Conservation (phyloP, 1,140 invertebrate species). For the Mizuhopecten yessoensis region DNA sequence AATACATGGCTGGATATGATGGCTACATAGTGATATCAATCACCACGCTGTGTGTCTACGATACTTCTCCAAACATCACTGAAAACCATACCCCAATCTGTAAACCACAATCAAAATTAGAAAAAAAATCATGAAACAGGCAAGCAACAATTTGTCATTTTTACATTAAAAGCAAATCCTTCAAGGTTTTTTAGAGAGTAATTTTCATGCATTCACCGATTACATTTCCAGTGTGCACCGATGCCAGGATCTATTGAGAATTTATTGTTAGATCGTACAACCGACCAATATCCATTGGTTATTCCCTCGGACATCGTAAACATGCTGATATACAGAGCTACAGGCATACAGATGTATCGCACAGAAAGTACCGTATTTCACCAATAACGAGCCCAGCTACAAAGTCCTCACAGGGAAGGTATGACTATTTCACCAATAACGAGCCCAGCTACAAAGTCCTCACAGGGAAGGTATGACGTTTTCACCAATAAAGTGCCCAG, state of each 20-base stretch:
- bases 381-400: neutral
- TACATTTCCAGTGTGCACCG: conserved; percentile 9
- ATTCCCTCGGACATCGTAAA: conserved; percentile 22
- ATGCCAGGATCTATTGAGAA: conserved; percentile 4
- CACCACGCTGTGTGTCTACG: neutral
- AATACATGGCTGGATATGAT: no score
- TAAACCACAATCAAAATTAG: neutral
- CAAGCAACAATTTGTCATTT: neutral
- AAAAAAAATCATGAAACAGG: neutral
- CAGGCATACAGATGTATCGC: neutral
- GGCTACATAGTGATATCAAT: neutral
- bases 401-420: neutral
- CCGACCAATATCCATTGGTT: neutral
- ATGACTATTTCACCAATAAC: no score
- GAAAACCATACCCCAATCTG: conserved; percentile 1
- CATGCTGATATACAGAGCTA: neutral
- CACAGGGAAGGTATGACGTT: no score
- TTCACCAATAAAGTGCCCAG: no score
- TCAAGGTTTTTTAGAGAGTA: neutral
- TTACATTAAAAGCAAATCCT: conserved; percentile 31
- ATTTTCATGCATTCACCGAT: neutral
- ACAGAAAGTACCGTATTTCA: neutral
- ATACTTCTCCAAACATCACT: neutral
- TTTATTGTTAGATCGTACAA: neutral
- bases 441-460: no score